A percentile compares a stretch with the other conserved stretches of the same genome.
Conservation (phyloP, 37 sponge, comb jelly and placozoan genomes). For the Axinella damicornis region DNA sequence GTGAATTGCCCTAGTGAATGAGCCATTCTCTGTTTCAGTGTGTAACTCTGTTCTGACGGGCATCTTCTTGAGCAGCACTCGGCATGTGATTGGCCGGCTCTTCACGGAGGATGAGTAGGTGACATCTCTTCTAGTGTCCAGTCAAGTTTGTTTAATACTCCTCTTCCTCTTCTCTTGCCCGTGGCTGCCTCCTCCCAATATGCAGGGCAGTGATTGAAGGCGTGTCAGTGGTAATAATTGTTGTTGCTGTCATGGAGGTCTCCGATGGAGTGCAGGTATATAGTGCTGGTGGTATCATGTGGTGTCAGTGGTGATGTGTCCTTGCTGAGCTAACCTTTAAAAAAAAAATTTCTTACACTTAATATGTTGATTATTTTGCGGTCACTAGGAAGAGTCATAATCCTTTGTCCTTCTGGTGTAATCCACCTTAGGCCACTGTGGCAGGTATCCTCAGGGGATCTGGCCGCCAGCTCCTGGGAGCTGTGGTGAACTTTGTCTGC, state of each 20-base stretch:
- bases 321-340: too few relatives aligned
- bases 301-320: too few relatives aligned
- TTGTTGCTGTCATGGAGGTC: neutral
- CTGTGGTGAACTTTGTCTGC: slow-evolving; percentile 34
- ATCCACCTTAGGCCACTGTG: neutral
- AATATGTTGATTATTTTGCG: too few relatives aligned
- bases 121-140: neutral
- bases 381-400: too few relatives aligned
- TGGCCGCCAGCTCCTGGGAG: slow-evolving; percentile 18
- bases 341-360: neutral
- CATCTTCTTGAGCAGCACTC: neutral
- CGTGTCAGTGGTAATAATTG: neutral
- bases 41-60: neutral
- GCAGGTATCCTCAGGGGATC: neutral
- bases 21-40: too few relatives aligned
- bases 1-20: neutral
- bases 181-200: too few relatives aligned
- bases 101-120: slow-evolving; percentile 51
- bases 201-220: slow-evolving; percentile 24
- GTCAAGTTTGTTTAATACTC: neutral
- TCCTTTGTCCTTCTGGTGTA: too few relatives aligned
- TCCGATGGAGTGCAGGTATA: slow-evolving; percentile 13
- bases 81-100: slow-evolving; percentile 5
- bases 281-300: too few relatives aligned
- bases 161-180: neutral